Evolutionary conservation across 2,797 vertebrate genomes (phyloP), one percentile per base, ranked within the genome.

Genomic region (Intellagama lesueurii): DNA sequence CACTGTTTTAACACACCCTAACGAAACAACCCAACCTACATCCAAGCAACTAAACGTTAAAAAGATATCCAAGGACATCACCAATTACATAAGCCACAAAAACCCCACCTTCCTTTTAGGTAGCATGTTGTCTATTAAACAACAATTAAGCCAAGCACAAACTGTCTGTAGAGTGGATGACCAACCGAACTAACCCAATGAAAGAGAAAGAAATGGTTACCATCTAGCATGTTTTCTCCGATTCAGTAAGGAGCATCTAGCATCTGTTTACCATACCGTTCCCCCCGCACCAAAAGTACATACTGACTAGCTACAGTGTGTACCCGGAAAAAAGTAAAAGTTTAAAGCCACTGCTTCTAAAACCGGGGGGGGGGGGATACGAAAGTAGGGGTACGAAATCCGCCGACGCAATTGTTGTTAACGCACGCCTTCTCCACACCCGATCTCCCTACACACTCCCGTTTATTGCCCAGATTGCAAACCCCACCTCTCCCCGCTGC

Each of bases 341-440:
- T 81, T 88, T 52, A n/a, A 81, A 82, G 28, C 35, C 35, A 44
- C 9, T 44, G 40, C 86, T 64, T 85, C 2, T 32, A 32, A 68
- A 69, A 11, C 17, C 5, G 7, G 7, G 22, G 79, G 2, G 8
- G 3, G 14, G 52, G 52, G n/a, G n/a, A 28, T 5, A 2, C 16
- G 32, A 40, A 6, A 7, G 24, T 16, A 14, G 49, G 68, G 60
- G 16, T 26, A 44, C 22, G 40, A 77, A 89, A 86, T 90, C 60
- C 88, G 69, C 87, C 47, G 52, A 44, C 56, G 11, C 68, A 22
- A 78, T 76, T 68, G 16, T 2, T 69, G 5, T 78, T 22, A 81
- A 92, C 82, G 82, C 89, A 64, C 40, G 30, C 49, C 76, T 11
- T 35, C 75, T 60, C 66, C 64, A 17, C 28, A 87, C 79, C 56